These are phyloP conservation scores for Orientallactaga sibirica DNA, from an alignment of 2,797 vertebrate species.

Conservation along the genomic window DNA sequence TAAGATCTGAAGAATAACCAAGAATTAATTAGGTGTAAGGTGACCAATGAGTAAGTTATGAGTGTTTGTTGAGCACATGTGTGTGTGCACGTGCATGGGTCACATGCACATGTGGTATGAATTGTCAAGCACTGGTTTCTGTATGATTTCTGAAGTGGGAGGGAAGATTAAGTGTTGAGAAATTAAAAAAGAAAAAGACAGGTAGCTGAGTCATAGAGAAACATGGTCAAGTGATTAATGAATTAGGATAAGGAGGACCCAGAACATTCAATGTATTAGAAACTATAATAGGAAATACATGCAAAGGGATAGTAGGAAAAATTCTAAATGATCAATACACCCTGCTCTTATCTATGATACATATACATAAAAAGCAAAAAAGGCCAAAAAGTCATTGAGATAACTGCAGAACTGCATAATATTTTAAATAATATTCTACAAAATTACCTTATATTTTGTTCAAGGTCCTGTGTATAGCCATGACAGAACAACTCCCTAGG, in stretches of 20 bases:
- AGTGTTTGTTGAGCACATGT: neutral
- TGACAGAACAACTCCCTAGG: neutral
- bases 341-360: neutral
- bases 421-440: neutral
- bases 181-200: slow-evolving; percentile 15
- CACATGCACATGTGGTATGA: no score
- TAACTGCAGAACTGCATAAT: neutral
- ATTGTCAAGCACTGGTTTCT: neutral
- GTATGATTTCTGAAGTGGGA: neutral
- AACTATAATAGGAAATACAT: neutral
- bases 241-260: neutral
- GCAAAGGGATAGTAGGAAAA: neutral
- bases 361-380: neutral
- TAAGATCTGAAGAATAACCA: neutral
- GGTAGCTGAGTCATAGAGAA: neutral
- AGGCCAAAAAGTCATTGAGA: neutral
- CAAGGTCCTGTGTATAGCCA: neutral
- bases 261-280: neutral
- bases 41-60: neutral
- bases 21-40: neutral
- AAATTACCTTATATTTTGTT: slow-evolving; percentile 10
- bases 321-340: neutral
- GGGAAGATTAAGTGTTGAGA: neutral
- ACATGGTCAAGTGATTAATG: neutral
- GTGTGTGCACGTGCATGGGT: neutral